A percentile compares a stretch with the other conserved stretches of the same genome.
phyloP scores from a whole-genome alignment of 1,140 invertebrate genomes.

The Helicoverpa armigera region DNA sequence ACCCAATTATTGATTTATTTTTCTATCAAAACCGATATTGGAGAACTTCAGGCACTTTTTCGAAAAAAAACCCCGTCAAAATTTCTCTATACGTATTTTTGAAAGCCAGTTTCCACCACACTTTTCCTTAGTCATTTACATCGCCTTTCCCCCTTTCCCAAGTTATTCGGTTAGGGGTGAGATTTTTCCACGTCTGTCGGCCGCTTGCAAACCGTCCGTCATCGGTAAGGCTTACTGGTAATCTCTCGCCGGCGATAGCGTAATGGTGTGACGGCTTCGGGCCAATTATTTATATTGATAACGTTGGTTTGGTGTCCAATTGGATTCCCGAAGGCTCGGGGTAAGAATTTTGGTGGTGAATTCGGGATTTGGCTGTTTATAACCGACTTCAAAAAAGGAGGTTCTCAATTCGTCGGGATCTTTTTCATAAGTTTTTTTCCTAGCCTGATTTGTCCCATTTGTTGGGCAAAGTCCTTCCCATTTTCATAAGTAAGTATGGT shows the following conservation, averaged over 20 bases:
- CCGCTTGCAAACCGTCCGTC: slow-evolving; percentile 25
- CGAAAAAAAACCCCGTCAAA: not conserved
- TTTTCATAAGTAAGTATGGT: too few relatives aligned
- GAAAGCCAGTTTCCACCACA: not conserved
- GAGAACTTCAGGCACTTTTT: not conserved
- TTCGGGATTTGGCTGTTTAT: too few relatives aligned
- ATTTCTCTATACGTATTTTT: not conserved
- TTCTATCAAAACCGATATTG: not conserved
- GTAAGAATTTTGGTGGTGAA: too few relatives aligned
- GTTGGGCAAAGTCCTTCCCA: too few relatives aligned
- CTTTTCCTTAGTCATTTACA: slow-evolving; percentile 9
- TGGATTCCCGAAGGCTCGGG: slow-evolving; percentile 9
- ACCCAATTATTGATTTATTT: too few relatives aligned
- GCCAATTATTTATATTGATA: slow-evolving; percentile 50
- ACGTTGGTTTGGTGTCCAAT: slow-evolving; percentile 6
- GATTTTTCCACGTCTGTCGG: slow-evolving; percentile 20
- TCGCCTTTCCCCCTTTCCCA: not conserved
- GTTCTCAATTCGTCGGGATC: too few relatives aligned
- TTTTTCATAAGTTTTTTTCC: too few relatives aligned
- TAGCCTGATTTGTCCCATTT: too few relatives aligned
- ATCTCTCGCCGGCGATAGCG: slow-evolving; percentile 39
- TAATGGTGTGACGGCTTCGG: slow-evolving; percentile 46
- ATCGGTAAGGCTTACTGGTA: slow-evolving; percentile 45
- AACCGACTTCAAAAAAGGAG: too few relatives aligned
- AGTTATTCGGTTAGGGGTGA: slow-evolving; percentile 43